Percentiles rank a stretch among this genome's conserved stretches.
Evolutionary conservation across 2,888 invertebrate species (phyloP).

Genomic region (Hecatera dysodea): DNA sequence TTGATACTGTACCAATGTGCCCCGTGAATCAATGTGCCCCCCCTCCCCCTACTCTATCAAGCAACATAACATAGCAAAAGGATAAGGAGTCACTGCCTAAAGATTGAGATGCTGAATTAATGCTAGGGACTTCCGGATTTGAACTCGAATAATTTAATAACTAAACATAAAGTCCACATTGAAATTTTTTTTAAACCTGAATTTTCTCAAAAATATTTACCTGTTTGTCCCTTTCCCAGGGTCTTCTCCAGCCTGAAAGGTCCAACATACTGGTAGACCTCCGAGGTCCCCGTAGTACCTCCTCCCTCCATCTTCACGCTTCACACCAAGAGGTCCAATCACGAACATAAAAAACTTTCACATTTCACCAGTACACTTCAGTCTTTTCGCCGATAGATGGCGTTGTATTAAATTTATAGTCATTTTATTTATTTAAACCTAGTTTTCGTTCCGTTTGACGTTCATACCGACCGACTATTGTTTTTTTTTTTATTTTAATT

Average conservation of each 20-base stretch:
- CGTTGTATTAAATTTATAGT: constrained; percentile 56
- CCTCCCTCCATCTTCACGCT: constrained; percentile 83
- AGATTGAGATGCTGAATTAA: too few relatives aligned
- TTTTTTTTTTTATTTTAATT: constrained; percentile 21
- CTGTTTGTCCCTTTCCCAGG: constrained; percentile 99
- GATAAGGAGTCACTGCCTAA: too few relatives aligned
- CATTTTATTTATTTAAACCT: constrained; percentile 55
- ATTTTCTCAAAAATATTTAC: constrained; percentile 92
- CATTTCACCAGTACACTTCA: constrained; percentile 63
- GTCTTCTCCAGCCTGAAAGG: constrained; percentile 99
- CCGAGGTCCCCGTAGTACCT: constrained; percentile 81
- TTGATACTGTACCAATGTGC: too few relatives aligned
- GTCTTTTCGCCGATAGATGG: constrained; percentile 64
- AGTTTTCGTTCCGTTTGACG: constrained; percentile 44
- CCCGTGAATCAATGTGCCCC: too few relatives aligned
- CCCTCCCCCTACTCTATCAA: too few relatives aligned
- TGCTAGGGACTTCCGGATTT: too few relatives aligned
- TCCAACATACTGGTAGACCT: constrained; percentile 98
- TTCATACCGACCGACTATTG: constrained; percentile 50
- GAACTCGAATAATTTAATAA: too few relatives aligned
- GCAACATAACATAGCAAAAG: too few relatives aligned
- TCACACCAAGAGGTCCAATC: constrained; percentile 63
- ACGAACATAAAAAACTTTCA: constrained; percentile 70
- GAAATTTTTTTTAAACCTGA: too few relatives aligned
- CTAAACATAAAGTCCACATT: too few relatives aligned